phyloP scores from a whole-genome alignment of 2,797 vertebrate genomes.

The Ptychadena robeensis region DNA sequence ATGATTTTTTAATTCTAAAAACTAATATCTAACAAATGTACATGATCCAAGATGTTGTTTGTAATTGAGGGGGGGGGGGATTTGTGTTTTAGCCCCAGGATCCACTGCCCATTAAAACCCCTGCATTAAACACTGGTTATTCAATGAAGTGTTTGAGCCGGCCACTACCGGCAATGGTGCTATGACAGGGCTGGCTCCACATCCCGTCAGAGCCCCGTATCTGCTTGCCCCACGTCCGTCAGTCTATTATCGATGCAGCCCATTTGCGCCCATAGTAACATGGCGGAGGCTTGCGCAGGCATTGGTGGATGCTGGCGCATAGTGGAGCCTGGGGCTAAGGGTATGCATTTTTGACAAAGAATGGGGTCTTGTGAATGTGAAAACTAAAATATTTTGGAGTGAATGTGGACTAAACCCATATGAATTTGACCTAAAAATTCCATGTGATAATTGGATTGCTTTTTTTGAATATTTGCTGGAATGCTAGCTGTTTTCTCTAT shows the following conservation, averaged over 20 bases:
- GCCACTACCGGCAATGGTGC: too few species aligned
- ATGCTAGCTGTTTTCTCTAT: conserved; percentile 86
- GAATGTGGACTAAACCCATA: conserved; percentile 72
- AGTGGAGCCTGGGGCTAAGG: conserved; percentile 63
- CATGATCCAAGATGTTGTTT: conserved; percentile 58
- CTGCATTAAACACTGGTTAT: too few species aligned
- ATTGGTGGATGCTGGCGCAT: too few species aligned
- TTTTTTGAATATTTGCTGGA: conserved; percentile 80
- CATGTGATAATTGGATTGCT: conserved; percentile 74
- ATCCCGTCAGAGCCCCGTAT: too few species aligned
- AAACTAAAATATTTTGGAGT: conserved; percentile 63
- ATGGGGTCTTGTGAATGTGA: conserved; percentile 66
- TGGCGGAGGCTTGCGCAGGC: too few species aligned
- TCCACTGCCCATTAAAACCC: too few species aligned
- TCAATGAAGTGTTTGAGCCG: too few species aligned
- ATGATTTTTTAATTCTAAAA: conserved; percentile 67
- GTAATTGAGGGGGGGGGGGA: neutral
- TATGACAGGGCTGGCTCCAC: too few species aligned
- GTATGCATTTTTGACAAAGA: conserved; percentile 70
- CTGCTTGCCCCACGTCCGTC: too few species aligned
- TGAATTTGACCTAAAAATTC: conserved; percentile 71
- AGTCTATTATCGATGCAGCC: too few species aligned
- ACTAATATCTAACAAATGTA: conserved; percentile 68
- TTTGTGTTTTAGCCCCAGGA: too few species aligned
- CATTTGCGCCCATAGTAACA: too few species aligned